Conservation (phyloP, 2,113 vertebrate species). For the Pseudorhombus dupliciocellatus region DNA sequence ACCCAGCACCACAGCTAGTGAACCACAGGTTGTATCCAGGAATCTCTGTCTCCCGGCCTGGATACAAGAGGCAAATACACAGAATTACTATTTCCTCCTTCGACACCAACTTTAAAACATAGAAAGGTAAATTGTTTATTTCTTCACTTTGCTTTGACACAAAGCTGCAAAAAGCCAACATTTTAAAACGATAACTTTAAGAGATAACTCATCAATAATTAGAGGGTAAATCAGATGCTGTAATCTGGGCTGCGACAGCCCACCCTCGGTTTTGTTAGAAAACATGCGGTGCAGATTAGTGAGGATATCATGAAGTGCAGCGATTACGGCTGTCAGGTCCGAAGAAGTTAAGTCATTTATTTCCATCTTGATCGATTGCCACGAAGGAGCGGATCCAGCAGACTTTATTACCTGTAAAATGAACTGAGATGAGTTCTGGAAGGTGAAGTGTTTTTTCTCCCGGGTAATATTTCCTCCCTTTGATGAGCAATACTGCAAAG, state of each 20-base stretch:
- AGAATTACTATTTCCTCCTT: too few relatives aligned
- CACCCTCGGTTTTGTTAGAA: conserved; percentile 34
- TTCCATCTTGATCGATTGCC: conserved; percentile 68
- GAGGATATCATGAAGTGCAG: conserved; percentile 35
- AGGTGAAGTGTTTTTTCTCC: conserved; percentile 39
- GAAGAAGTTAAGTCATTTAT: conserved; percentile 50
- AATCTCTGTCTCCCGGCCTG: too few relatives aligned
- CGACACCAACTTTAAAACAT: too few relatives aligned
- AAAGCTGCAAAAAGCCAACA: too few relatives aligned
- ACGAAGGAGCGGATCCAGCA: conserved; percentile 44
- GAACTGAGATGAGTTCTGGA: conserved; percentile 70
- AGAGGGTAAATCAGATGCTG: not conserved
- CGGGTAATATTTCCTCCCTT: conserved; percentile 45
- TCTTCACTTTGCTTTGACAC: too few relatives aligned
- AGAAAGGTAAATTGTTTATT: too few relatives aligned
- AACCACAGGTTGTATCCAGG: conserved; percentile 17
- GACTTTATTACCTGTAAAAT: conserved; percentile 74
- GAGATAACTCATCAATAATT: too few relatives aligned
- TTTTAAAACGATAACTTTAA: too few relatives aligned
- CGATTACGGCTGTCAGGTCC: conserved; percentile 34
- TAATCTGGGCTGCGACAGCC: conserved; percentile 24
- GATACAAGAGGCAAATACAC: too few relatives aligned
- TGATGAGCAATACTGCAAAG: conserved; percentile 49
- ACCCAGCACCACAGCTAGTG: conserved; percentile 16
- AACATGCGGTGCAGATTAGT: conserved; percentile 34